Evolutionary conservation across 1,140 invertebrate species (phyloP).

Genomic region (Tenebrio molitor): DNA sequence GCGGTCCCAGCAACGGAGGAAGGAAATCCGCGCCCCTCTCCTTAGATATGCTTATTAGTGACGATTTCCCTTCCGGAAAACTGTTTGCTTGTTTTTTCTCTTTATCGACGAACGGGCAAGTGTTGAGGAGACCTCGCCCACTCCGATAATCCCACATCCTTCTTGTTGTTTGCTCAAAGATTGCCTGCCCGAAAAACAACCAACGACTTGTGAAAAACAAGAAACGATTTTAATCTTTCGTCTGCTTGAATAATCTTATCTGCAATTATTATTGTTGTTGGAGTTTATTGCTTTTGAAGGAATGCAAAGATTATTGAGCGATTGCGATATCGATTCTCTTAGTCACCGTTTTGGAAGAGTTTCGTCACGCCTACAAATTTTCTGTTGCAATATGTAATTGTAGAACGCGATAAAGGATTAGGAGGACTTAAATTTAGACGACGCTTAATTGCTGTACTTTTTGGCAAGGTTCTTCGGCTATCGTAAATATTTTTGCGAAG

Average conservation of each 20-base stretch:
- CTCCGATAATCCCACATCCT: constrained; percentile 18
- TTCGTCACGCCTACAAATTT: constrained; percentile 15
- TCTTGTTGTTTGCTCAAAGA: constrained; percentile 7
- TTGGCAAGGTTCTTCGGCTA: too few species aligned
- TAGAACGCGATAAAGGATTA: constrained; percentile 14
- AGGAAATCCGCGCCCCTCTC: too few species aligned
- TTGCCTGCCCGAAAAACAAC: constrained; percentile 20
- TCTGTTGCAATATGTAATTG: constrained; percentile 15
- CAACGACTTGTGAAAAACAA: constrained; percentile 11
- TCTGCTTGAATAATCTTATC: constrained; percentile 41
- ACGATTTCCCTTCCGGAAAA: constrained; percentile 6
- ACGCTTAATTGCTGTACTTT: constrained; percentile 11
- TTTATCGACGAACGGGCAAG: not conserved
- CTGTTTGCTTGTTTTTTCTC: not conserved
- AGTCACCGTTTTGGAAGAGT: constrained; percentile 31
- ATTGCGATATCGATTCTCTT: constrained; percentile 36
- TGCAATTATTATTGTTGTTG: constrained; percentile 25
- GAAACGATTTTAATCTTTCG: constrained; percentile 40
- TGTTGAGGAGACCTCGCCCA: not conserved
- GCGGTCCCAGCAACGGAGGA: too few species aligned
- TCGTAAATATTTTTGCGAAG: too few species aligned
- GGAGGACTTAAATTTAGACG: constrained; percentile 19
- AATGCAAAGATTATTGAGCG: constrained; percentile 39
- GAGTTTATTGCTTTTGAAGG: constrained; percentile 41
- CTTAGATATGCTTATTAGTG: too few species aligned